Conservation (phyloP, 1,140 invertebrate species). For the Argopecten irradians region DNA sequence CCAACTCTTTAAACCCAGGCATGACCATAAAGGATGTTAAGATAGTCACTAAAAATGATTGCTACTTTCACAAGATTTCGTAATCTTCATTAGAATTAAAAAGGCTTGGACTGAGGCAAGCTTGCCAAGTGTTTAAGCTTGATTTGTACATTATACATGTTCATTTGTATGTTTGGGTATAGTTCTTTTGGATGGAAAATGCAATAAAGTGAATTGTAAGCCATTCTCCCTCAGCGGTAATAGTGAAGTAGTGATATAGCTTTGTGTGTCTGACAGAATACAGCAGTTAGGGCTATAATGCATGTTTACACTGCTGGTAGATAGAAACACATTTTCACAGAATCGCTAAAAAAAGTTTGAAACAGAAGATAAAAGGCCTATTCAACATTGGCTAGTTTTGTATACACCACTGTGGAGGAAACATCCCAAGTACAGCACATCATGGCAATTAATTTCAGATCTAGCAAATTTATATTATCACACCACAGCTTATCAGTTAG, state of each 20-base stretch:
- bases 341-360: background rate
- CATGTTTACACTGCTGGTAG: background rate
- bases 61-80: no score
- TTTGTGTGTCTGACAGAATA: background rate
- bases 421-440: background rate
- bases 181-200: no score
- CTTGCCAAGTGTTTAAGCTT: no score
- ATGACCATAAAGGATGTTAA: no score
- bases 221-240: no score
- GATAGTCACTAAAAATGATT: no score
- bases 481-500: background rate
- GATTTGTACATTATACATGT: no score
- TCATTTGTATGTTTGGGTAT: no score
- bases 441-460: conserved; percentile 10
- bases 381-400: background rate
- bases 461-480: conserved; percentile 2
- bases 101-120: no score
- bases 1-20: no score
- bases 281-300: background rate
- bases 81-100: no score
- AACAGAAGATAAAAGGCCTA: background rate
- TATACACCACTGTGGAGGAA: background rate
- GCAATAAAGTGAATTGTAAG: no score
- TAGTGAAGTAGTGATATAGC: background rate
- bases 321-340: background rate